Evolutionary conservation across 2,797 vertebrate genomes (phyloP), one percentile per base, ranked within the genome.

Genomic region (Strix occidentalis): DNA sequence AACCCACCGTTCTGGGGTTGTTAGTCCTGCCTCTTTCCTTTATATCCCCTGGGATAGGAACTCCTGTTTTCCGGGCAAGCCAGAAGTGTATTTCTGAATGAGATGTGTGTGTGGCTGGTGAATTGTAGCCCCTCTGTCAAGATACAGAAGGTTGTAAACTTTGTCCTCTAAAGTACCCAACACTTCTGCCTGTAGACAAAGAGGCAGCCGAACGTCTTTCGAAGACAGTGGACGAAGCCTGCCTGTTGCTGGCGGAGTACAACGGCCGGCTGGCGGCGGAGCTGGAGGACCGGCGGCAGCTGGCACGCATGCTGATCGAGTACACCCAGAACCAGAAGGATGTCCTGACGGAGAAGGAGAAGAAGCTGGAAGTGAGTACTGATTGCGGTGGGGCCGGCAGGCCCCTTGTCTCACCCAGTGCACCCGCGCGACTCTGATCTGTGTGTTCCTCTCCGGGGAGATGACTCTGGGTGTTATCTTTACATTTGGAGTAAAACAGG

Each of bases 241-340:
- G 99, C 95, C 98, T 99, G 95, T 97, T 99, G 91, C 98, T 99
- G 92, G 99, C 99, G 0, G 99, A 99, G 97, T 99, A 99, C 96
- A 99, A 99, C 16, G 99, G 99, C 20, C 98, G 99, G 17, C 98
- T 99, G 97, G 99, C 99, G 0, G 99, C 99, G 0, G 99, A 99
- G 96, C 98, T 99, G 97, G 99, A 99, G 97, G 99, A 99, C 97
- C 98, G 99, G 53, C 98, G 99, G 94, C 99, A 99, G 98, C 98
- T 99, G 97, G 99, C 99, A 0, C 98, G 99, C 68, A 99, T 99
- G 99, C 97, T 99, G 87, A 98, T 99, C 18, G 99, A 99, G 82
- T 99, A 99, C 97, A 99, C 99, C 91, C 97, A 98, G 98, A 99
- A 98, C 95, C 99, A 99, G 98, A 99, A 99, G 97, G 99, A 99